A percentile compares a stretch with the other conserved stretches of the same genome.
phyloP scores from a whole-genome alignment of 1,140 invertebrate genomes.

The Semibalanus balanoides region DNA sequence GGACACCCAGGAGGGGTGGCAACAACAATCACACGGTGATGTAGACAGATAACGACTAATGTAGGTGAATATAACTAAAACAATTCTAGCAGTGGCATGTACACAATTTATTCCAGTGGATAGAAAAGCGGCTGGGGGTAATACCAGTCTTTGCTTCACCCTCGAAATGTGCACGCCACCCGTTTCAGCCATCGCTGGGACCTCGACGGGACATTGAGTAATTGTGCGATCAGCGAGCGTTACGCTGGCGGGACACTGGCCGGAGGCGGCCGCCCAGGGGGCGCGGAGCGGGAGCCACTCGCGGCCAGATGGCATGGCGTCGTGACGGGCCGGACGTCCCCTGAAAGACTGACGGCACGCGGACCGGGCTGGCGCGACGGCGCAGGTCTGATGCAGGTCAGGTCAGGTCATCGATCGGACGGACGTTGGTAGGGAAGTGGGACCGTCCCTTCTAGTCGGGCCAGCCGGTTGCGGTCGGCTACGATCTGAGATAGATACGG shows the following conservation, averaged over 20 bases:
- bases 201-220: too few species aligned
- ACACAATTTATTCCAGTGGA: background rate
- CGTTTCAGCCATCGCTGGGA: too few species aligned
- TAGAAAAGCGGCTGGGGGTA: background rate
- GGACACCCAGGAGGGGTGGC: background rate
- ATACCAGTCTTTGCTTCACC: background rate
- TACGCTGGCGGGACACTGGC: too few species aligned
- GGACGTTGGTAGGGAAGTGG: too few species aligned
- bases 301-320: background rate
- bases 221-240: too few species aligned
- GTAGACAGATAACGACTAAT: background rate
- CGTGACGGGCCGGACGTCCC: background rate
- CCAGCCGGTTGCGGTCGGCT: background rate
- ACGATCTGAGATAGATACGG: background rate
- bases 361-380: too few species aligned
- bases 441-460: too few species aligned
- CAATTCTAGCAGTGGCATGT: background rate
- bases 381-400: too few species aligned
- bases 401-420: background rate
- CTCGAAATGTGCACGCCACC: too few species aligned
- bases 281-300: too few species aligned
- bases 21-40: background rate
- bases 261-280: too few species aligned
- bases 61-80: background rate
- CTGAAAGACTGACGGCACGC: background rate